These are phyloP conservation scores for Lithobates sylvaticus DNA, from an alignment of 2,797 vertebrate genomes.

Conservation along the genomic window DNA sequence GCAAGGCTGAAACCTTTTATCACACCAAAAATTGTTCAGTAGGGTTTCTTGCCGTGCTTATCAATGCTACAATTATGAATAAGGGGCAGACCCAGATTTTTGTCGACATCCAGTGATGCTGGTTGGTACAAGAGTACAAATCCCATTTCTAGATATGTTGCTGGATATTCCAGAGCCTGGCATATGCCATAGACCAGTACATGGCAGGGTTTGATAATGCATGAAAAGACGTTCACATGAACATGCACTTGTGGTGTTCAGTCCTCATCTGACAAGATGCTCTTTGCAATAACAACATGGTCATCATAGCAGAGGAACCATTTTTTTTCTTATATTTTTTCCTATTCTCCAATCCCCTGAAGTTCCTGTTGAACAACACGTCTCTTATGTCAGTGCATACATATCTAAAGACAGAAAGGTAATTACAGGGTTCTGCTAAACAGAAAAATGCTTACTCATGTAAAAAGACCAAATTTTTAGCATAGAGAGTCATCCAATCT, in stretches of 20 bases:
- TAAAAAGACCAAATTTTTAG: conserved; percentile 23
- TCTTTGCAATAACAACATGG: conserved; percentile 21
- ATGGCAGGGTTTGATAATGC: neutral
- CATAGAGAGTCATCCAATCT: neutral
- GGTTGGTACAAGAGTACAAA: conserved; percentile 37
- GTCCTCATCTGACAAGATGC: conserved; percentile 3
- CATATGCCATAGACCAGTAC: conserved; percentile 35
- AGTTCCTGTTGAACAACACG: neutral
- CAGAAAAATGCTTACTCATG: conserved; percentile 51
- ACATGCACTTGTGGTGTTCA: conserved; percentile 13
- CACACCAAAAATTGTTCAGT: neutral
- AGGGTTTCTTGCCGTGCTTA: neutral
- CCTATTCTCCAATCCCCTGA: neutral
- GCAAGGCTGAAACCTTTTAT: neutral
- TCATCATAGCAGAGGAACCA: conserved; percentile 12
- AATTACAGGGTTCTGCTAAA: neutral
- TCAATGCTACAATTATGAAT: conserved; percentile 21
- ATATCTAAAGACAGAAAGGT: conserved; percentile 13
- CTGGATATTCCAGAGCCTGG: conserved; percentile 29
- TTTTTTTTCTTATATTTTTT: conserved; percentile 9
- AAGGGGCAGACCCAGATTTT: conserved; percentile 37
- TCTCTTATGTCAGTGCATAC: neutral
- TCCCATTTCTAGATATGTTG: conserved; percentile 16
- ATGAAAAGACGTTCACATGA: conserved; percentile 1
- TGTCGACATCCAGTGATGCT: conserved; percentile 32